Percentiles rank a stretch among this genome's conserved stretches.
phyloP scores from a whole-genome alignment of 2,888 invertebrate species.

The Hydriomena furcata region DNA sequence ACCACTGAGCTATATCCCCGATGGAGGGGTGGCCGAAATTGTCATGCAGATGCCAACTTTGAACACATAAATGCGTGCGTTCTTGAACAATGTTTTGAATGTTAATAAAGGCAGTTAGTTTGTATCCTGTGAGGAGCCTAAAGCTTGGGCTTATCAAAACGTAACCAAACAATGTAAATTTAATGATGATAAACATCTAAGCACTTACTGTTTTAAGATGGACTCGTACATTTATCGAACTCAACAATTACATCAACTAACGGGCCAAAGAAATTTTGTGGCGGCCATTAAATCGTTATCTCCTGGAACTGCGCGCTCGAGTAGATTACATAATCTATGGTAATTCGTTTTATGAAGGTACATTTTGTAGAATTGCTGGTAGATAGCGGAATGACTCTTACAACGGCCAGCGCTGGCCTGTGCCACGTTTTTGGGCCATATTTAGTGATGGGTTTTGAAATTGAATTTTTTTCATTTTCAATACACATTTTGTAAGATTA shows the following conservation, averaged over 20 bases:
- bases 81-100: too few relatives aligned
- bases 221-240: conserved; percentile 3
- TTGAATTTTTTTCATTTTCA: background rate
- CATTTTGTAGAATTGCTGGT: conserved; percentile 19
- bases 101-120: too few relatives aligned
- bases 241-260: conserved; percentile 9
- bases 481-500: too few relatives aligned
- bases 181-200: too few relatives aligned
- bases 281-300: conserved; percentile 28
- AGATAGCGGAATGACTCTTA: conserved; percentile 25
- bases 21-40: background rate
- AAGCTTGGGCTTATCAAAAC: too few relatives aligned
- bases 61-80: too few relatives aligned
- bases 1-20: conserved; percentile 65
- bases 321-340: conserved; percentile 34
- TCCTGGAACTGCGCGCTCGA: conserved; percentile 19
- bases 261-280: conserved; percentile 23
- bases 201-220: background rate
- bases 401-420: background rate
- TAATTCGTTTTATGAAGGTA: conserved; percentile 34
- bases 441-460: background rate
- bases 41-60: background rate
- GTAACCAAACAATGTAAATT: too few relatives aligned
- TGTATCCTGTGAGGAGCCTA: too few relatives aligned
- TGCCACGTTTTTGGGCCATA: background rate